Evolutionary conservation across 2,888 invertebrate genomes (phyloP).

Genomic region (Polymixis lichenea): DNA sequence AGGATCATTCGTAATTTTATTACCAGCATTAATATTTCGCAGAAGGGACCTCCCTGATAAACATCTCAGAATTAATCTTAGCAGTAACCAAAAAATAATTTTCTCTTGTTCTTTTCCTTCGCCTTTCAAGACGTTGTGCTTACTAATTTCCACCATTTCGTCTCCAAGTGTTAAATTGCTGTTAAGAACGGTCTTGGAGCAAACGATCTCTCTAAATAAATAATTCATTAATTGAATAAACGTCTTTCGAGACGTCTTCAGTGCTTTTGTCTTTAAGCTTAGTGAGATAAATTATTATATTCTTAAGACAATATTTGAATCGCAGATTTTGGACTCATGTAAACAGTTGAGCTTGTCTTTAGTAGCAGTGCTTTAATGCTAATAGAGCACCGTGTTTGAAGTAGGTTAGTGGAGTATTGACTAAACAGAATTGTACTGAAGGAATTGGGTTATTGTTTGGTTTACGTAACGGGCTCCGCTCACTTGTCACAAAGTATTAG

Average conservation of each 20-base stretch:
- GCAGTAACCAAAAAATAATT: slow-evolving; percentile 30
- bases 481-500: slow-evolving; percentile 31
- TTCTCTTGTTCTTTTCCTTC: slow-evolving; percentile 23
- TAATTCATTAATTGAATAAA: slow-evolving; percentile 61
- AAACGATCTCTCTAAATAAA: slow-evolving; percentile 54
- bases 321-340: slow-evolving; percentile 48
- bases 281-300: slow-evolving; percentile 55
- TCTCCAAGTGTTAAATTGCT: slow-evolving; percentile 46
- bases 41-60: slow-evolving; percentile 21
- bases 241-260: slow-evolving; percentile 29
- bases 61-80: slow-evolving; percentile 45
- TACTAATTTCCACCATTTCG: slow-evolving; percentile 43
- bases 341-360: slow-evolving; percentile 39
- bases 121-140: slow-evolving; percentile 27
- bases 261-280: slow-evolving; percentile 45
- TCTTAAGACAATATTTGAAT: slow-evolving; percentile 57
- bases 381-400: slow-evolving; percentile 27
- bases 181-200: slow-evolving; percentile 27
- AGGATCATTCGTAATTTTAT: slow-evolving; percentile 52
- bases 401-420: slow-evolving; percentile 50
- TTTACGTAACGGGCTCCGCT: slow-evolving; percentile 15
- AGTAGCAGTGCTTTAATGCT: slow-evolving; percentile 30
- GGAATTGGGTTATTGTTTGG: slow-evolving; percentile 35
- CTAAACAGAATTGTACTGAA: slow-evolving; percentile 37
- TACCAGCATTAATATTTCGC: slow-evolving; percentile 38